Base-by-base conservation (phyloP, 30 jellyfish, hydroid and myxozoan species). In the Rhopilema esculentum region DNA sequence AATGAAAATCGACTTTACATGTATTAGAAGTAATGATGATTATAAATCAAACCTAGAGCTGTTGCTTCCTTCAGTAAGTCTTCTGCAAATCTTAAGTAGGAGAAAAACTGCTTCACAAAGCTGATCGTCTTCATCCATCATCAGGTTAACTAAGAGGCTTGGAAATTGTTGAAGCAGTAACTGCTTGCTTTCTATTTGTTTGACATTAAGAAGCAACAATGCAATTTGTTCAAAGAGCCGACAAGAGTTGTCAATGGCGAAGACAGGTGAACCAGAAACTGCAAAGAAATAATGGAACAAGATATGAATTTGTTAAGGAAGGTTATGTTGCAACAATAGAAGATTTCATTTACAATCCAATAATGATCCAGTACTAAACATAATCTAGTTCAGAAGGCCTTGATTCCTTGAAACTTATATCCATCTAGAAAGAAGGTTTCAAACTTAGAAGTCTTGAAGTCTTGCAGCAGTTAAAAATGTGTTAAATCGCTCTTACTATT, bases 101-200 rank as follows among this genome's bases (percentile, higher is more conserved):
- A 21, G 19, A 49, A 24, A 25, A 74, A 75, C 21, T 22, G 84
- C 75, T 19, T 19, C 33, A 24, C 79, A 73, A 29, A 85, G 94
- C 50, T 85, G 88, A 26, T 85, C 94, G 74, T 85, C 94, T 70
- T 85, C 94, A 19, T 74, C 94, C 69, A 85, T 32, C 83, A 85
- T 65, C 40, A 85, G 33, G n/a, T 40, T 26, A 30, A 85, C 75
- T 30, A 80, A 19, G 33, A 12, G n/a, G 8, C 19, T 24, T 18
- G 75, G 8, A 52, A 76, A 76, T 50, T 27, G 19, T 12, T 76
- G 25, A 1, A 40, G 18, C 63, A 27, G 15, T n/a, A 25, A 9
- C 23, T 52, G 61, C 15, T 76, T 15, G 28, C 24, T 16, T 40
- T 48, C 48, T 4, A 24, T 8, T 16, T 71, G 33, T 2, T 40